These are phyloP conservation scores for Synergus umbraculus DNA, from an alignment of 2,888 invertebrate species.

Conservation along the genomic window DNA sequence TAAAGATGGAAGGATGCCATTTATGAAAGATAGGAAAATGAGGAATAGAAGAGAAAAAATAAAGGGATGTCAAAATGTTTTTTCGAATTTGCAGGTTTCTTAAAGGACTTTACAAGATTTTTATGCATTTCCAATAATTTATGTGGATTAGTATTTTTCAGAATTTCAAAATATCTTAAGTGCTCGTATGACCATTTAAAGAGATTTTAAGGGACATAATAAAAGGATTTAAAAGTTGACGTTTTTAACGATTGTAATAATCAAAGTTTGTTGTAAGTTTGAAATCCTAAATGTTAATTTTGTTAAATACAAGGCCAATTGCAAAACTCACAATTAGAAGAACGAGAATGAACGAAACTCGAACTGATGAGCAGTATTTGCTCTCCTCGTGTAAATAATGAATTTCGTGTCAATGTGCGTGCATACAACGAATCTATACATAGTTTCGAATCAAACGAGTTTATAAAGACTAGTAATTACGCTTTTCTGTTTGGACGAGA, in stretches of 20 bases:
- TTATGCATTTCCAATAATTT: too few species aligned
- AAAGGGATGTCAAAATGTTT: neutral
- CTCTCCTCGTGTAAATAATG: neutral
- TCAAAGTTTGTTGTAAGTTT: too few species aligned
- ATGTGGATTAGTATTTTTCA: too few species aligned
- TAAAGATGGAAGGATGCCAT: neutral
- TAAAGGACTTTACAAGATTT: too few species aligned
- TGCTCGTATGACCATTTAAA: too few species aligned
- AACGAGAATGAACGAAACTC: neutral
- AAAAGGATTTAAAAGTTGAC: too few species aligned
- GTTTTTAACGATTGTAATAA: too few species aligned
- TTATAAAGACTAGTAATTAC: conserved; percentile 28
- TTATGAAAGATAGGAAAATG: neutral
- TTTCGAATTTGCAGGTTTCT: too few species aligned
- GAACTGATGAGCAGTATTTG: conserved; percentile 3
- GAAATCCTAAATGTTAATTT: neutral
- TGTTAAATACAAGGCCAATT: neutral
- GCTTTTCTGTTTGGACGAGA: conserved; percentile 13
- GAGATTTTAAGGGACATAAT: too few species aligned
- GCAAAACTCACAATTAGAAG: neutral
- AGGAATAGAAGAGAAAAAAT: neutral
- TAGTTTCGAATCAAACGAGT: conserved; percentile 18
- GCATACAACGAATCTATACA: neutral
- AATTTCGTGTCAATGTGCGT: conserved; percentile 11
- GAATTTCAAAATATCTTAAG: too few species aligned